Base-by-base conservation (phyloP, 2,797 vertebrate species). In the Graptemys geographica region DNA sequence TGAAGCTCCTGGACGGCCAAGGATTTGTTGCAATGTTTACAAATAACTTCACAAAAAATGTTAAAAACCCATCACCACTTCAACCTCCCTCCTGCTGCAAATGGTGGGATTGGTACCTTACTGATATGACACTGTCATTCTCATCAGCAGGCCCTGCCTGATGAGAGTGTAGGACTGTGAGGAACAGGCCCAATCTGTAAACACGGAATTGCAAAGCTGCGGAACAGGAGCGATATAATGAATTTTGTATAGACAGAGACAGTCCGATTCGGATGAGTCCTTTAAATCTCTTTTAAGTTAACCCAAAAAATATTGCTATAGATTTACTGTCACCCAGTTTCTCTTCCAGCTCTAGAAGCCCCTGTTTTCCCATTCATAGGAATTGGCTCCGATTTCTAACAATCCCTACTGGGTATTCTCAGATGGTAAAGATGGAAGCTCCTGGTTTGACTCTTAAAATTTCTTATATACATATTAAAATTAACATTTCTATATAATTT, bases 71-170 rank as follows among this genome's bases (percentile, higher is more conserved):
- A 19, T 55, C 51, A 91, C 90, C 41, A 81, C 89, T 95, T 85
- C 44, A 18, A 95, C 90, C 78, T 84, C 53, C 18, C 11, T 57
- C 31, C 25, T 83, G 92, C 89, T 81, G 89, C 81, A 69, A 84
- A 93, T 92, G 92, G 93, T 56, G 90, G 87, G 90, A 94, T 59
- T 65, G 83, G 90, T 88, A 78, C 96, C 94, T 91, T 95, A 96
- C 89, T 96, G 96, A 94, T 89, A 81, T 41, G 62, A 86, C 59
- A 69, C 69, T 79, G 1, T 81, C 81, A 91, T 87, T 89, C 81
- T 86, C 90, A 84, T 80, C 15, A 96, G 88, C 92, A 91, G 84
- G 92, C 93, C 91, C 88, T 93, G 81, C 80, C 87, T 90, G 59
- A 96, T 86, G 90, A 94, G 92, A 79, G 25, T 15, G 41, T 27